phyloP scores from a whole-genome alignment of 2,113 vertebrate species.

The Misgurnus mizolepis region DNA sequence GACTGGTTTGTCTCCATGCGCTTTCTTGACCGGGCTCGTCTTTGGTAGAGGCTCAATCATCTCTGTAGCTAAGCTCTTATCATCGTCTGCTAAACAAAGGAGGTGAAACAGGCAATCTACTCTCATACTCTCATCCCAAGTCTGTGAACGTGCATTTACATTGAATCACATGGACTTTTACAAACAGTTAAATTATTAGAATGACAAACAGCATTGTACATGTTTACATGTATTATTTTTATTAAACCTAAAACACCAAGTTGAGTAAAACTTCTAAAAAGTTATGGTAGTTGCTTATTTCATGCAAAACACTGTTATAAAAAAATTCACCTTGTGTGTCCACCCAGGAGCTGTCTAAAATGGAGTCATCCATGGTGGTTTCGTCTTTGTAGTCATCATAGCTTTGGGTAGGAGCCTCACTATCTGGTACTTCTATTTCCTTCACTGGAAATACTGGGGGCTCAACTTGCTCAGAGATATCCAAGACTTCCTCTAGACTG shows the following conservation, averaged over 20 bases:
- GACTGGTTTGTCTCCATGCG: slow-evolving; percentile 79
- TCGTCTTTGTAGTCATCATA: slow-evolving; percentile 94
- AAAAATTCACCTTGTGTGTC: slow-evolving; percentile 89
- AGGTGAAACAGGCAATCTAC: slow-evolving; percentile 66
- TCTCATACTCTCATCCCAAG: not conserved
- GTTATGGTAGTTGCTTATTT: not conserved
- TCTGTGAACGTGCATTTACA: slow-evolving; percentile 5
- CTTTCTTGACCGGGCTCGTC: slow-evolving; percentile 77
- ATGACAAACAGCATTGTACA: not conserved
- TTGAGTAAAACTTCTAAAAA: not conserved
- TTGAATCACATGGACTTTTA: not conserved
- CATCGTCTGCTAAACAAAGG: slow-evolving; percentile 88
- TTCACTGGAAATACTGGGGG: slow-evolving; percentile 79
- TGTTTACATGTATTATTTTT: not conserved
- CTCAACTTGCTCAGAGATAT: slow-evolving; percentile 76
- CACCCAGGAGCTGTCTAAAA: slow-evolving; percentile 98
- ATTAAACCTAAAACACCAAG: not conserved
- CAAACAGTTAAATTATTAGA: not conserved
- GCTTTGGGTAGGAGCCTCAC: slow-evolving; percentile 86
- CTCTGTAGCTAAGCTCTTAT: slow-evolving; percentile 93
- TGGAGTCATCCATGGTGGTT: slow-evolving; percentile 96
- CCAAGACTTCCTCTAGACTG: slow-evolving; percentile 74
- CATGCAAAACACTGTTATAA: not conserved
- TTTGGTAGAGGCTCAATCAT: slow-evolving; percentile 90
- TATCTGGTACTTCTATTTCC: slow-evolving; percentile 68